Base-by-base conservation (phyloP, 2,113 vertebrate species). In the Myiozetetes cayanensis region DNA sequence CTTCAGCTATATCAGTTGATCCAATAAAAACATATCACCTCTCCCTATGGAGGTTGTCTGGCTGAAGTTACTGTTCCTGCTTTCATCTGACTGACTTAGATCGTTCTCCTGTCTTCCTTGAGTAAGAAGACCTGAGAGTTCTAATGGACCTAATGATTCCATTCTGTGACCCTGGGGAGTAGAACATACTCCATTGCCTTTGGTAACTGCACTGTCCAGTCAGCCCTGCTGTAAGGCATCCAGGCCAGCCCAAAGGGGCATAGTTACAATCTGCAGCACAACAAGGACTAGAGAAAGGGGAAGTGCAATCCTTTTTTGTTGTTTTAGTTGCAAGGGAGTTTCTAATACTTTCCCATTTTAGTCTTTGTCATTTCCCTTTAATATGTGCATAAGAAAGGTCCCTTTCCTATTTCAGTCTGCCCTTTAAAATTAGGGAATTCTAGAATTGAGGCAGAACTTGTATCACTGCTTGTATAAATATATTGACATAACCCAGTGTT, bases 401-500 rank as follows among this genome's bases (percentile, higher is more conserved):
- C 31, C 28, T 85, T 91, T 94, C 66, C 87, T 91, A 24, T 65
- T 94, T 41, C 59, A 78, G 56, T 68, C 66, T 79, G 62, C 49
- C 18, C 18, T 76, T 71, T 63, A 7, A 25, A 55, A 56, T 72
- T 85, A 72, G 28, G 33, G 78, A 85, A 46, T 75, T 85, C 49
- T 87, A 53, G 41, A 76, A 73, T 30, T 35, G 55, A 90, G 41
- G 31, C 75, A 90, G 30, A 79, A 83, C 37, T 59, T 23, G 17
- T 58, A 73, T 65, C 49, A 37, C 30, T 75, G 59, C 43, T 71
- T 12, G 27, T 49, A 49, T 37, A 72, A 87, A 72, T 61, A 30
- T 1, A n/a, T 23, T 86, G 37, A 77, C 35, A 13, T 59, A 59
- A 37, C 23, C 6, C 37, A 35, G 13, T 19, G 10, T 9, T 85